phyloP scores from a whole-genome alignment of 2,888 invertebrate genomes.

The Rhimphoctona megacephalus region DNA sequence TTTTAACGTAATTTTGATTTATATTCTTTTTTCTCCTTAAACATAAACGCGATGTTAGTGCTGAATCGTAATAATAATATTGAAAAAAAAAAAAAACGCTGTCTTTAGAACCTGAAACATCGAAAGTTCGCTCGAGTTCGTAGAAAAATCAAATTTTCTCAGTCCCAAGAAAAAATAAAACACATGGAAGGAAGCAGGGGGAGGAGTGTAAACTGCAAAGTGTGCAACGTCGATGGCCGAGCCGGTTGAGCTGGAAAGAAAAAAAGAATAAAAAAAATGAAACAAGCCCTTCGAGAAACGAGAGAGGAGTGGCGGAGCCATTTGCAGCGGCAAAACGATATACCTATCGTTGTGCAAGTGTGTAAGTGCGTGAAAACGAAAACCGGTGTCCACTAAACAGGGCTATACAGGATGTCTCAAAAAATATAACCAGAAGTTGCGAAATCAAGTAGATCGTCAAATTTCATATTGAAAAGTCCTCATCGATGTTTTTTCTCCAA shows the following conservation, averaged over 20 bases:
- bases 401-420: conserved; percentile 12
- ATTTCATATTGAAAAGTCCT: background rate
- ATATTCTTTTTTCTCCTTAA: background rate
- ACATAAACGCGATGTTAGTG: background rate
- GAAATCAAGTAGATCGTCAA: background rate
- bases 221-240: conserved; percentile 38
- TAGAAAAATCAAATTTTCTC: conserved; percentile 11
- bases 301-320: conserved; percentile 48
- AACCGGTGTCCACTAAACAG: conserved; percentile 54
- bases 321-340: conserved; percentile 28
- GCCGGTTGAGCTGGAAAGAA: conserved; percentile 40
- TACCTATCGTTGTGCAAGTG: background rate
- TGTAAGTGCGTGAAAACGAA: conserved; percentile 36
- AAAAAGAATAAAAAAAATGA: background rate
- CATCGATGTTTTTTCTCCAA: background rate
- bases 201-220: conserved; percentile 32
- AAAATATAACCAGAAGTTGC: background rate
- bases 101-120: background rate
- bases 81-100: background rate
- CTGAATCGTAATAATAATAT: background rate
- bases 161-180: background rate
- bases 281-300: conserved; percentile 46
- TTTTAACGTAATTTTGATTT: background rate
- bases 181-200: background rate
- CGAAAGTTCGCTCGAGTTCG: background rate